Base-by-base conservation (phyloP, 37 sponge, comb jelly and placozoan species). In the Mnemiopsis leidyi region DNA sequence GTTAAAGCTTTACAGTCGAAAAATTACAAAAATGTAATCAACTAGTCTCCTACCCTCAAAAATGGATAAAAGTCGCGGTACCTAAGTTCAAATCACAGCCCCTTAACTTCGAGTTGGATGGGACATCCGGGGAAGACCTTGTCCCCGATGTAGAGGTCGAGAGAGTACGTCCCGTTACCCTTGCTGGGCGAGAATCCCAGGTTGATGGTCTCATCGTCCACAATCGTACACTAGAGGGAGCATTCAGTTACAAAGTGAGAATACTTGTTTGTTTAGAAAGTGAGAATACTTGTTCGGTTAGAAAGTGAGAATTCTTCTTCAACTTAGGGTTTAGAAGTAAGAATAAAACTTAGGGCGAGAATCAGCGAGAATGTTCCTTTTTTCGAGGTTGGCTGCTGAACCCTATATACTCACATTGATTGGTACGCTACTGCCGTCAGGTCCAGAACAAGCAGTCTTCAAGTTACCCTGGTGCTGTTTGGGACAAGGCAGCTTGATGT, bases 111-210 rank as follows among this genome's bases (percentile, higher is more conserved):
- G 7, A 85, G 32, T 26, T 85, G 90, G 1, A 85, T 85, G 40
- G 90, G 90, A 26, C 90, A 85, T 38, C 90, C 90, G 3, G 90
- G 90, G 90, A 85, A 85, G 25, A 85, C 28, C 90, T 40, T 85
- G 61, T 85, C 90, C 0, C 30, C 90, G 3, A 85, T 85, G 61
- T 26, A 39, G 29, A 39, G 35, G 90, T 85, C 39, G 24, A 85
- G 90, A 85, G 36, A 23, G 90, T 85, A 85, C 29, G 35, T 85
- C 23, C 90, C 90, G 39, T 85, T 85, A 18, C 90, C 90, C n/a
- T 23, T 25, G 23, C 30, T 40, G 40, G 90, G 90, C 0, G 90
- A 85, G 90, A 85, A 85, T 3, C 23, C 90, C n/a, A 85, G 36
- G 32, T 85, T 85, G 29, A 85, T 26, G 3, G 61, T 40, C 0